A percentile compares a stretch with the other conserved stretches of the same genome.
phyloP scores from a whole-genome alignment of 2,113 vertebrate genomes.

The Aphelocoma coerulescens region DNA sequence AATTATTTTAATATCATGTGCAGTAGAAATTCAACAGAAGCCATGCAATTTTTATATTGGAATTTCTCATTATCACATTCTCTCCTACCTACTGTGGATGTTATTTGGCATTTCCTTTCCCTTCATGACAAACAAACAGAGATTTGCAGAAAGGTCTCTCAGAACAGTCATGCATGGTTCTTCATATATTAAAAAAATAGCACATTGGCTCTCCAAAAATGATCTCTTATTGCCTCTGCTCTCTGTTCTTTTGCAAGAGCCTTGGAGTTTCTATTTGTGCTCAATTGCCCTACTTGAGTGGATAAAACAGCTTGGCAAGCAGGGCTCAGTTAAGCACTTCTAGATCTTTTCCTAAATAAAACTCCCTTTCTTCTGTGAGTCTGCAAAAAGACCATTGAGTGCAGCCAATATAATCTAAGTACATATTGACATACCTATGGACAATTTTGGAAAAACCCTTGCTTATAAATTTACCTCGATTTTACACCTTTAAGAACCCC shows the following conservation, averaged over 20 bases:
- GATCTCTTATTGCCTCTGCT: not conserved
- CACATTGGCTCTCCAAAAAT: not conserved
- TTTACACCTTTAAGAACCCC: not conserved
- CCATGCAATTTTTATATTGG: conserved; percentile 51
- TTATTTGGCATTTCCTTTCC: conserved; percentile 23
- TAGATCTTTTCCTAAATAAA: not conserved
- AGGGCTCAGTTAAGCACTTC: not conserved
- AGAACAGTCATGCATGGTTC: not conserved
- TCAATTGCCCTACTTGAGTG: not conserved
- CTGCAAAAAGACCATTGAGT: not conserved
- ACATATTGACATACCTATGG: not conserved
- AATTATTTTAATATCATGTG: conserved; percentile 44
- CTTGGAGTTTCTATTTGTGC: not conserved
- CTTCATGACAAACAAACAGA: not conserved
- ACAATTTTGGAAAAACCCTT: not conserved
- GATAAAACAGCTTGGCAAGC: not conserved
- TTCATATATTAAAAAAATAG: not conserved
- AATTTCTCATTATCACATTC: conserved; percentile 18
- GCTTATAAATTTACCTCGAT: not conserved
- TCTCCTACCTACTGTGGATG: conserved; percentile 5
- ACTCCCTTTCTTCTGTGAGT: not conserved
- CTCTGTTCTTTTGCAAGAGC: not conserved
- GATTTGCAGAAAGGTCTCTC: not conserved
- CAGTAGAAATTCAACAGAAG: conserved; percentile 23
- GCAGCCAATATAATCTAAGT: not conserved